phyloP scores from a whole-genome alignment of 2,113 vertebrate species.

The Psittacula cyanocephala region DNA sequence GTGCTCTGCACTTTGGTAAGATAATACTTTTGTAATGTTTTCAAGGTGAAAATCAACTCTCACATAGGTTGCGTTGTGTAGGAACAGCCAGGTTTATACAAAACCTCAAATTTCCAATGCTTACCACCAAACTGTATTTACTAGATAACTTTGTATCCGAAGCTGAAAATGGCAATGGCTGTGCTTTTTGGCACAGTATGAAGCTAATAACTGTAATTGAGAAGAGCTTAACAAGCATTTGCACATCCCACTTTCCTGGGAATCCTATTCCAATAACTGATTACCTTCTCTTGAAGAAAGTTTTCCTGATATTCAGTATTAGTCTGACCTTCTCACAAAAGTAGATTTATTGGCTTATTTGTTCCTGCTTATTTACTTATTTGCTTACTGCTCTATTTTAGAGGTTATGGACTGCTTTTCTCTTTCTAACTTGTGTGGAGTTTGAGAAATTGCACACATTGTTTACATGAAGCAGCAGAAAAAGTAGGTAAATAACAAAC shows the following conservation, averaged over 20 bases:
- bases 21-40: slow-evolving; percentile 45
- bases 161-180: slow-evolving; percentile 23
- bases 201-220: slow-evolving; percentile 60
- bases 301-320: background rate
- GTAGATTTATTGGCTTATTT: slow-evolving; percentile 21
- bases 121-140: slow-evolving; percentile 36
- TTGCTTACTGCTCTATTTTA: background rate
- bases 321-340: slow-evolving; percentile 26
- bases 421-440: background rate
- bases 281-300: background rate
- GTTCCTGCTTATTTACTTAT: background rate
- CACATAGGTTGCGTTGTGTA: background rate
- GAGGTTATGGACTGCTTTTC: background rate
- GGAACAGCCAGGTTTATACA: slow-evolving; percentile 7
- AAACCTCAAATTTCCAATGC: slow-evolving; percentile 43
- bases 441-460: background rate
- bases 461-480: background rate
- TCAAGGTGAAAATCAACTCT: slow-evolving; percentile 48
- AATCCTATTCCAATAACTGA: background rate
- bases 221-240: slow-evolving; percentile 30
- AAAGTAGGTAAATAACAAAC: background rate
- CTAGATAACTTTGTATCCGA: slow-evolving; percentile 2
- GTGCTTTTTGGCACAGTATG: slow-evolving; percentile 37
- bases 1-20: slow-evolving; percentile 37
- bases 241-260: background rate